A percentile compares a stretch with the other conserved stretches of the same genome.
Evolutionary conservation across 2,888 invertebrate genomes (phyloP).

Genomic region (Portevinia maculata): DNA sequence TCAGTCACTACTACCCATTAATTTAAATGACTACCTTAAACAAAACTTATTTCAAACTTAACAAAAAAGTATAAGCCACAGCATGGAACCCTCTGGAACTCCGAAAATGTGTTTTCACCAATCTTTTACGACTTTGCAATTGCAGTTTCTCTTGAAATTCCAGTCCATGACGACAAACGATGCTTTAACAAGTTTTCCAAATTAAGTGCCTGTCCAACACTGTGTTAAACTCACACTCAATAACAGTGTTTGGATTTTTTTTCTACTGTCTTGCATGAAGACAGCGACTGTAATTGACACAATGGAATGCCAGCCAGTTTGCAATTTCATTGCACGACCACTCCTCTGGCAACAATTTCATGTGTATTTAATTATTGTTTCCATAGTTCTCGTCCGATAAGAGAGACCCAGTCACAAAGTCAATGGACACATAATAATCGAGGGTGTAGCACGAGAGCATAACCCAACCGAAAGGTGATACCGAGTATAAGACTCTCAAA

Average conservation of each 20-base stretch:
- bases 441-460: constrained; percentile 46
- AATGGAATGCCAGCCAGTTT: constrained; percentile 52
- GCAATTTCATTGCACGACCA: constrained; percentile 48
- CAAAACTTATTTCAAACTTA: neutral
- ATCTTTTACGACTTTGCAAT: neutral
- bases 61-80: neutral
- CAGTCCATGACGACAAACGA: constrained; percentile 42
- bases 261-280: constrained; percentile 12
- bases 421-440: neutral
- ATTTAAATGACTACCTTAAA: neutral
- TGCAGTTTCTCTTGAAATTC: constrained; percentile 20
- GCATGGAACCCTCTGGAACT: neutral
- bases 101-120: neutral
- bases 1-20: no score
- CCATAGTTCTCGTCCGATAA: constrained; percentile 23
- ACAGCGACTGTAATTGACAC: constrained; percentile 43
- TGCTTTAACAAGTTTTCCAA: constrained; percentile 34
- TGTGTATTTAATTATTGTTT: constrained; percentile 38
- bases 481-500: constrained; percentile 20
- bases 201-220: constrained; percentile 36
- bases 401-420: constrained; percentile 16
- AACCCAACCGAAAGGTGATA: constrained; percentile 35
- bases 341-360: constrained; percentile 36
- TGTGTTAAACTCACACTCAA: constrained; percentile 1
- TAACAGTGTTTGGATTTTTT: constrained; percentile 19